Evolutionary conservation across 2,888 invertebrate genomes (phyloP).

Genomic region (Xiphydria camelus): DNA sequence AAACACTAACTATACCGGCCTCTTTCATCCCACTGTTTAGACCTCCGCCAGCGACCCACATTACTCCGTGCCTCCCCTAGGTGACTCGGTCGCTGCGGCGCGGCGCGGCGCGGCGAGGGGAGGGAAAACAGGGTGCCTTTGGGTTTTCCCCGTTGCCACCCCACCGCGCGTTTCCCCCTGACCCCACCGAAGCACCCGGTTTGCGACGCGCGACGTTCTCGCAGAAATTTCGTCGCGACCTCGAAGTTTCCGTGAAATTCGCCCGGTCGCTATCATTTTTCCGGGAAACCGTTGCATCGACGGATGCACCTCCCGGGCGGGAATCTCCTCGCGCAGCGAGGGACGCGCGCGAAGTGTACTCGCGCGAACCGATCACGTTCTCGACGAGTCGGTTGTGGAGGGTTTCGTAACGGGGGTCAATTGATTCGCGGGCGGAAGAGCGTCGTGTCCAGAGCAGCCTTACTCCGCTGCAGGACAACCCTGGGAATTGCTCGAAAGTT

Average conservation of each 20-base stretch:
- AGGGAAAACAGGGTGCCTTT: constrained; percentile 11
- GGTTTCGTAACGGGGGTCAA: constrained; percentile 8
- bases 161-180: background rate
- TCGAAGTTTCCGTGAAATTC: no score
- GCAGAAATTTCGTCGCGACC: background rate
- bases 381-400: no score
- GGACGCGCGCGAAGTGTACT: no score
- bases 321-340: no score
- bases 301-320: no score
- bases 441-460: constrained; percentile 21
- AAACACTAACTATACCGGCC: constrained; percentile 31
- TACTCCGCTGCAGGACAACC: constrained; percentile 10
- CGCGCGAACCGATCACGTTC: no score
- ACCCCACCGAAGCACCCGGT: background rate
- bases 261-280: no score
- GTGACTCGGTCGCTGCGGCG: background rate
- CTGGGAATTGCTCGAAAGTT: constrained; percentile 22
- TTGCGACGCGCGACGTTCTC: background rate
- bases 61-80: constrained; percentile 19
- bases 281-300: no score
- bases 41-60: constrained; percentile 28
- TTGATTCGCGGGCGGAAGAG: constrained; percentile 15
- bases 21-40: constrained; percentile 8
- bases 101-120: background rate
- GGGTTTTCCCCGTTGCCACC: constrained; percentile 15